Evolutionary conservation across 2,797 vertebrate species (phyloP), one percentile per base, ranked within the genome.

Genomic region (Rhynchonycteris naso): DNA sequence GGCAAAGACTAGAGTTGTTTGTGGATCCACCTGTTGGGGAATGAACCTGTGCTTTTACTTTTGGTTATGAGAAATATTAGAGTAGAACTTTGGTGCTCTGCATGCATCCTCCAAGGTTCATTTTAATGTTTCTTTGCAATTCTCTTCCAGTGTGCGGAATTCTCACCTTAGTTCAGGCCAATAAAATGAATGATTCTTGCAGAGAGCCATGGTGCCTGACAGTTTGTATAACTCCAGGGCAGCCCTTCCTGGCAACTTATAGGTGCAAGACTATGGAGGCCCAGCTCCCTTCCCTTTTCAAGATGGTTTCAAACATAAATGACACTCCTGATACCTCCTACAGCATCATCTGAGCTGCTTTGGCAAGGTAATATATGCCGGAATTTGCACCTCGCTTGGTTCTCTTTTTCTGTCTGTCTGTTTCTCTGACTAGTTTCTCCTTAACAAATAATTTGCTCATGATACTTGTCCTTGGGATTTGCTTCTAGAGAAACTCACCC

Each of bases 261-360:
- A 74, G 50, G 24, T 33, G 5, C 7, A 72, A 74, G 21, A 15
- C 5, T 50, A 16, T 19, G 21, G 38, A 28, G 6, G 8, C 30
- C 30, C 16, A 43, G 52, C 3, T 80, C 30, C 4, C 22, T 76
- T 8, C 5, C 24, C 28, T 21, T 15, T 2, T 1, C 13, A 10
- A 69, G 14, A 52, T 0, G 0, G 13, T 16, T 19, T 3, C 43
- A 16, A 84, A 26, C 4, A 10, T 30, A 28, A 15, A 0, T 82
- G 52, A 7, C 14, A 47, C 4, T 19, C 12, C 16, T 54, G 56
- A 75, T 21, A 59, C 47, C 28, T 8, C 30, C 72, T 38, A 26
- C 1, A 52, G 38, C 2, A 75, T 7, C 3, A 2, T 22, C n/a
- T 63, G 33, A 75, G 21, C 35, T 82, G 2, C 14, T 65, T 72